These are phyloP conservation scores for Chorisops tibialis DNA, from an alignment of 2,888 invertebrate species.

Conservation along the genomic window DNA sequence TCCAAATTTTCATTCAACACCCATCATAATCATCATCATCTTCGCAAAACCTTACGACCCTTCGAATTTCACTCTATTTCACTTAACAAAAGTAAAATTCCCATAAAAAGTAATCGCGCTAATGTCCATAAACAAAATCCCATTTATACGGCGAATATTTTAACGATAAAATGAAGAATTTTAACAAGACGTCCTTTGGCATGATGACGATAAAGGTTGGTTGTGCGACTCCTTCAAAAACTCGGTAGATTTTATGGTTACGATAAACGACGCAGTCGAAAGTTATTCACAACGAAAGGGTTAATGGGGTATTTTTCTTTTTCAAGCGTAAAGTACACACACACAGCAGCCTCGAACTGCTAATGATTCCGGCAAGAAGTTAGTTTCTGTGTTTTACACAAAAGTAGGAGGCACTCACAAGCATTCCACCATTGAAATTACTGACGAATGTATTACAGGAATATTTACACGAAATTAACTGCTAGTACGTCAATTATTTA, in stretches of 20 bases:
- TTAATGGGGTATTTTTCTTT: not conserved
- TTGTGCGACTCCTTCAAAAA: constrained; percentile 1
- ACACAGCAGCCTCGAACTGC: too few relatives aligned
- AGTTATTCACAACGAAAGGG: constrained; percentile 5
- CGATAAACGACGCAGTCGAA: constrained; percentile 16
- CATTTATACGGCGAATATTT: constrained; percentile 4
- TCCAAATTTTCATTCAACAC: too few relatives aligned
- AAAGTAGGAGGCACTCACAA: not conserved
- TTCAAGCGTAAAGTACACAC: too few relatives aligned
- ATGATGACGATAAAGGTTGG: not conserved
- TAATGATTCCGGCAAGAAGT: too few relatives aligned
- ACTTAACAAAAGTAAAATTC: too few relatives aligned
- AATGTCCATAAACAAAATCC: too few relatives aligned
- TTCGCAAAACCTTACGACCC: too few relatives aligned
- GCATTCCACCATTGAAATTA: constrained; percentile 18
- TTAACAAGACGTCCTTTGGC: constrained; percentile 14
- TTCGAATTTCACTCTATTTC: too few relatives aligned
- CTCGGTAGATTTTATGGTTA: constrained; percentile 4
- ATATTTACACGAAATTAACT: constrained; percentile 23
- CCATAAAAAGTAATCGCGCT: too few relatives aligned
- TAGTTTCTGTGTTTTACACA: too few relatives aligned
- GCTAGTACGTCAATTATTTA: not conserved
- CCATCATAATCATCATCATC: too few relatives aligned
- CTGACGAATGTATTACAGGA: constrained; percentile 21
- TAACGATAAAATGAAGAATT: constrained; percentile 24